Evolutionary conservation across 2,113 vertebrate genomes (phyloP).

Genomic region (Syngnathus scovelli): DNA sequence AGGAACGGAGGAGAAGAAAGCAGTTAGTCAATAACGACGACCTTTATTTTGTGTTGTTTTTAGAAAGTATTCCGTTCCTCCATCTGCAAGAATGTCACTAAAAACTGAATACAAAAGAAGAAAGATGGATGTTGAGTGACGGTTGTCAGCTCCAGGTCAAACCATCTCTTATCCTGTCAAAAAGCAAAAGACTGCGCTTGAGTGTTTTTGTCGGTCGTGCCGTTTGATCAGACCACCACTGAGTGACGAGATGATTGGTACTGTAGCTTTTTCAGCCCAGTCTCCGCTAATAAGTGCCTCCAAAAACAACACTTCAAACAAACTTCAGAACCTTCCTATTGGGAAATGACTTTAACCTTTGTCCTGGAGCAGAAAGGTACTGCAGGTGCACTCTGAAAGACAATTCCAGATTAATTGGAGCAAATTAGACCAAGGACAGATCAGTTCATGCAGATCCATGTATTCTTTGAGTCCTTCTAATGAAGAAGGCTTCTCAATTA

Average conservation of each 20-base stretch:
- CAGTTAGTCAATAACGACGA: not conserved
- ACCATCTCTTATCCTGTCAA: slow-evolving; percentile 23
- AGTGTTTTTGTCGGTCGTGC: slow-evolving; percentile 18
- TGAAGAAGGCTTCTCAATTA: not conserved
- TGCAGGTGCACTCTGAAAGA: slow-evolving; percentile 24
- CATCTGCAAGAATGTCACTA: not conserved
- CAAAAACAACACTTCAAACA: slow-evolving; percentile 29
- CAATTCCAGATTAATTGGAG: too few relatives aligned
- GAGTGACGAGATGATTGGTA: slow-evolving; percentile 39
- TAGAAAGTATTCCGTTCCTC: not conserved
- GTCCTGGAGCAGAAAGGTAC: slow-evolving; percentile 9
- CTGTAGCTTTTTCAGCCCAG: slow-evolving; percentile 17
- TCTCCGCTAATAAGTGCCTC: not conserved
- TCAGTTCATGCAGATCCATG: too few relatives aligned
- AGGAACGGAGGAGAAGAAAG: not conserved
- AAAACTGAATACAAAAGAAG: slow-evolving; percentile 2
- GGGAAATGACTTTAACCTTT: slow-evolving; percentile 45
- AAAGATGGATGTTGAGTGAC: slow-evolving; percentile 18
- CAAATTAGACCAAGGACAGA: too few relatives aligned
- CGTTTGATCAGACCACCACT: slow-evolving; percentile 42
- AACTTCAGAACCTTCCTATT: slow-evolving; percentile 30
- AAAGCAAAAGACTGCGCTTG: slow-evolving; percentile 13
- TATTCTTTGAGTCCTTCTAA: not conserved
- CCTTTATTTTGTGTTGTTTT: not conserved
- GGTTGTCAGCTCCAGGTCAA: slow-evolving; percentile 8